Evolutionary conservation across 2,113 vertebrate species (phyloP).

Genomic region (Siphamia tubifer): DNA sequence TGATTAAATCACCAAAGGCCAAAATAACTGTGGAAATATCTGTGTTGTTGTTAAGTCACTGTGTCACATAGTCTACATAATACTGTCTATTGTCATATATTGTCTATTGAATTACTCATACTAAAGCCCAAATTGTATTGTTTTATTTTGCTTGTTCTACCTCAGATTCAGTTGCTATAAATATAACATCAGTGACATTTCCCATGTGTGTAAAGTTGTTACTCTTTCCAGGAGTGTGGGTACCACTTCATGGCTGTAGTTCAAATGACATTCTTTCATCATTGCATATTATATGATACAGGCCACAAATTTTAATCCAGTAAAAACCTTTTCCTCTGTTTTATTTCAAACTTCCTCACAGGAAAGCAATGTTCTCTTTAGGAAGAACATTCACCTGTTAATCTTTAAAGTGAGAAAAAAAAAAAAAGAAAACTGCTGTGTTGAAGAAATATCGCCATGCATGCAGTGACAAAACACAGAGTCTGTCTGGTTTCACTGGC

Average conservation of each 20-base stretch:
- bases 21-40: too few relatives aligned
- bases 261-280: conserved; percentile 13
- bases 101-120: too few relatives aligned
- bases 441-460: conserved; percentile 35
- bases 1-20: too few relatives aligned
- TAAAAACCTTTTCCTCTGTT: conserved; percentile 26
- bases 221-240: background rate
- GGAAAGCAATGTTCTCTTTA: background rate
- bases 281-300: conserved; percentile 17
- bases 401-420: conserved; percentile 11
- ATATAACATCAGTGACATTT: background rate
- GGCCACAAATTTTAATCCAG: conserved; percentile 24
- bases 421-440: conserved; percentile 4
- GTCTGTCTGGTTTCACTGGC: conserved; percentile 47
- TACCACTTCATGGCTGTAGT: background rate
- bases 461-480: conserved; percentile 70
- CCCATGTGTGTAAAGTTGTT: conserved; percentile 2
- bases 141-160: background rate
- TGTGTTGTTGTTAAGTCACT: too few relatives aligned
- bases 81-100: too few relatives aligned
- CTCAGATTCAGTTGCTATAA: background rate
- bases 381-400: conserved; percentile 39
- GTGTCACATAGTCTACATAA: too few relatives aligned
- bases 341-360: conserved; percentile 7
- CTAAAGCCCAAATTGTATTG: background rate